Base-by-base conservation (phyloP, 2,113 vertebrate genomes). In the Pipa parva region DNA sequence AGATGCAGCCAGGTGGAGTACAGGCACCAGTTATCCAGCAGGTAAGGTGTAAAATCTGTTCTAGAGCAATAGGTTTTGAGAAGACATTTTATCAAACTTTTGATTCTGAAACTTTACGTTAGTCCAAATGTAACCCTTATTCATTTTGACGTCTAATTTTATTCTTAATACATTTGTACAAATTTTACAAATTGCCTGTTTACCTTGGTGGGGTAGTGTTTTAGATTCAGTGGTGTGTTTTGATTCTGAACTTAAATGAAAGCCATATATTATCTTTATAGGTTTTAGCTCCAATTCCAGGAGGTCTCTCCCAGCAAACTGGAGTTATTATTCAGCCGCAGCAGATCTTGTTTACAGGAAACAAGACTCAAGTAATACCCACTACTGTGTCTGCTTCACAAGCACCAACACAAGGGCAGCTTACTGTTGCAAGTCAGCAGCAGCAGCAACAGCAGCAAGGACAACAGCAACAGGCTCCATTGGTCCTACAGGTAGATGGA, bases 321-420 rank as follows among this genome's bases (percentile, higher is more conserved):
- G 97, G 97, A 65, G 97, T 99, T 72, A 99, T 99, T 82, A 99
- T 99, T 74, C 97, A 99, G 82, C 97, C 94, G 2, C 97, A 94
- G 79, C 97, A 99, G 87, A 95, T 99, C 63, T 90, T 99, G 73
- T 92, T 98, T 76, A 91, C 95, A 54, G 95, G 93, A 78, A 98
- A 95, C 80, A 98, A 99, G 86, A 75, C 94, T 71, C 95, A 97
- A 85, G 97, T 99, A 67, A 90, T 91, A 77, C 89, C 89, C 28
- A 87, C 92, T 2, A 84, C 95, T 9, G 89, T 96, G 84, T 85
- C 88, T 20, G 85, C 90, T 3, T 80, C 89, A 20, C 65, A 69
- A 27, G 84, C 92, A 62, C 73, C 81, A 13, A 82, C 85, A 46
- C 95, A 95, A 85, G 81, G 88, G 65, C 95, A 93, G 78, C 87